phyloP scores from a whole-genome alignment of 2,113 vertebrate genomes.

The Nibea albiflora region DNA sequence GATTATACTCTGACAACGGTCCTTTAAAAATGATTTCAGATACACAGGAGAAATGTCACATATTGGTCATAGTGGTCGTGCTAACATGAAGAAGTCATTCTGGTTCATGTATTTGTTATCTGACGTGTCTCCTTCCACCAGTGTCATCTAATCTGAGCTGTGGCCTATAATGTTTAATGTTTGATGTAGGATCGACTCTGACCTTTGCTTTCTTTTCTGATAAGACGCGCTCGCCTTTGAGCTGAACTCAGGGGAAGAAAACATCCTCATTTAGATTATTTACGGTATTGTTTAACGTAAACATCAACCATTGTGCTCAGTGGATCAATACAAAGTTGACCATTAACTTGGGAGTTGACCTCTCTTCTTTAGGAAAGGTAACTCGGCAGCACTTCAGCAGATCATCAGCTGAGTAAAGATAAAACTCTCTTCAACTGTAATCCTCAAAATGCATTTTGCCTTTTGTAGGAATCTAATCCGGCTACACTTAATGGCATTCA shows the following conservation, averaged over 20 bases:
- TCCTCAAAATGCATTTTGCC: constrained; percentile 6
- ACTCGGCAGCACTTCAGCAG: constrained; percentile 12
- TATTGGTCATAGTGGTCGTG: not conserved
- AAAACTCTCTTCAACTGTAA: constrained; percentile 31
- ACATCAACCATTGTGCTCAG: not conserved
- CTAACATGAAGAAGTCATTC: not conserved
- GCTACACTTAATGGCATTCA: constrained; percentile 1
- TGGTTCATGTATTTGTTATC: constrained; percentile 14
- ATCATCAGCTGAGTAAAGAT: constrained; percentile 11
- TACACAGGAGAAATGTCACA: not conserved
- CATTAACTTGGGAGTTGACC: not conserved
- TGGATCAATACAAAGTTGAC: not conserved
- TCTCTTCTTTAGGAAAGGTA: not conserved
- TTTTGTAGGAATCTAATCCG: constrained; percentile 19
- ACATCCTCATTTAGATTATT: not conserved
- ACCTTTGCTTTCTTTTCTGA: constrained; percentile 34
- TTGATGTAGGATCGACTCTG: not conserved
- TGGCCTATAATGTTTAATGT: constrained; percentile 23
- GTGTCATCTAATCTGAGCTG: constrained; percentile 34
- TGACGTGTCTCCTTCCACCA: constrained; percentile 11
- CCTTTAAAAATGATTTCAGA: constrained; percentile 43
- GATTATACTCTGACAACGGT: constrained; percentile 52
- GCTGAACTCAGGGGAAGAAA: not conserved
- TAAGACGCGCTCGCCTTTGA: constrained; percentile 23
- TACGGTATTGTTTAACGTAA: not conserved